A percentile compares a stretch with the other conserved stretches of the same genome.
phyloP scores from a whole-genome alignment of 2,113 vertebrate genomes.

The Bothrops jararaca region DNA sequence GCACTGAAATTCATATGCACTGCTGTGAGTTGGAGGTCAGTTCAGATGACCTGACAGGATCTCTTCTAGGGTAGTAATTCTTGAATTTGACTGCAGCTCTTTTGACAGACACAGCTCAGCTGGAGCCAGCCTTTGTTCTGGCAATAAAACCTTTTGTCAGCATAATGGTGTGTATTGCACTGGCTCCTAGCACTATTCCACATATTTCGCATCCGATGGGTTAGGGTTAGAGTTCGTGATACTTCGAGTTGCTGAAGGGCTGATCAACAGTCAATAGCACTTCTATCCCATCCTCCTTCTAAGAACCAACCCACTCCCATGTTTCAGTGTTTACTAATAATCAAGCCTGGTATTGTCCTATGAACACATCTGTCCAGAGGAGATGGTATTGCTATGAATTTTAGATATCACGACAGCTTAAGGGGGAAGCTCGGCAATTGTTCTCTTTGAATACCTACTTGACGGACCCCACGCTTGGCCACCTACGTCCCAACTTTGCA shows the following conservation, averaged over 20 bases:
- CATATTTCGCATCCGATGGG: background rate
- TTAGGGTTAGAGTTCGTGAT: background rate
- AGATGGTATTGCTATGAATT: background rate
- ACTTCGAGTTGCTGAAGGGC: background rate
- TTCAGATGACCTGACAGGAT: background rate
- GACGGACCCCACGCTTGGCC: constrained; percentile 88
- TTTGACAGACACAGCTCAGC: background rate
- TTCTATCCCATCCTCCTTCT: background rate
- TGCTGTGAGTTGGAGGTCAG: background rate
- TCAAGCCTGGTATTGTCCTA: background rate
- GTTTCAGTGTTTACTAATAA: background rate
- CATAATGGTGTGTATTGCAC: background rate
- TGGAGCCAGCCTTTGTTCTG: background rate
- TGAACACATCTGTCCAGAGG: background rate
- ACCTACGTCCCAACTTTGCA: constrained; percentile 85
- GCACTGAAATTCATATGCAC: background rate
- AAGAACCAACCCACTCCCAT: background rate
- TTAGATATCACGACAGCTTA: background rate
- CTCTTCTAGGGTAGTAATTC: background rate
- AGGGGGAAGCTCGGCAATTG: background rate
- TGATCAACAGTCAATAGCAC: background rate
- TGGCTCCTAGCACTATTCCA: background rate
- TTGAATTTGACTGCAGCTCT: background rate
- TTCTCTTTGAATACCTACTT: constrained; percentile 71
- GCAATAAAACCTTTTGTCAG: background rate